phyloP scores from a whole-genome alignment of 2,113 vertebrate genomes.

The Leiothrix lutea region DNA sequence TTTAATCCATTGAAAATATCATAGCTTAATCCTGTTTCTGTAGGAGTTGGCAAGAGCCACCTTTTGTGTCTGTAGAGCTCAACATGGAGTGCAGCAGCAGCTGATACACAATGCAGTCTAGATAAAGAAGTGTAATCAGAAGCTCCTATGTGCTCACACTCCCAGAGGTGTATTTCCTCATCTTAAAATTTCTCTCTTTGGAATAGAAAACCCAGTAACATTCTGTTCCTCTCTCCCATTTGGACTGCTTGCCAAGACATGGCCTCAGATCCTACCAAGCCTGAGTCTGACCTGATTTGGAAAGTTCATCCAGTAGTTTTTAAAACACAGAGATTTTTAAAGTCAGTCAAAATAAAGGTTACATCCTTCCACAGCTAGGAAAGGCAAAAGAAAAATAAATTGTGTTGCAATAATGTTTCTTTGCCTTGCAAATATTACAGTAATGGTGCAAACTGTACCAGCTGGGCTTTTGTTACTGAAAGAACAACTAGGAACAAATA shows the following conservation, averaged over 20 bases:
- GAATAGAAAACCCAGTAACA: background rate
- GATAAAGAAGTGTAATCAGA: background rate
- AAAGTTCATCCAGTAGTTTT: background rate
- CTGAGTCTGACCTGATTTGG: background rate
- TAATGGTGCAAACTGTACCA: background rate
- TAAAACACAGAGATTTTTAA: background rate
- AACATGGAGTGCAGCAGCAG: rapidly evolving
- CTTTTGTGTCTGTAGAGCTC: background rate
- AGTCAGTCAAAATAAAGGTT: background rate
- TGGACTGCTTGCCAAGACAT: background rate
- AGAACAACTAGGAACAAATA: background rate
- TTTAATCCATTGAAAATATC: background rate
- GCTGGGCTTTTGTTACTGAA: background rate
- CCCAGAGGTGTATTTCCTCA: background rate
- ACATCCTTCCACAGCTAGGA: background rate
- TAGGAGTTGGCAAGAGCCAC: background rate
- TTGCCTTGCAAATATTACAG: background rate
- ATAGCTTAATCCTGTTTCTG: background rate
- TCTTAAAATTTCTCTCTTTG: background rate
- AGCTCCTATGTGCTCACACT: background rate
- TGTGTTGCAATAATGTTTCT: background rate
- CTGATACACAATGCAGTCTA: background rate
- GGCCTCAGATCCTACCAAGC: background rate
- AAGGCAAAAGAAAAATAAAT: background rate
- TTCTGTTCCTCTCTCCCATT: background rate